Evolutionary conservation across 2,888 invertebrate species (phyloP), one percentile per base, ranked within the genome.

Genomic region (Hypsopygia costalis): DNA sequence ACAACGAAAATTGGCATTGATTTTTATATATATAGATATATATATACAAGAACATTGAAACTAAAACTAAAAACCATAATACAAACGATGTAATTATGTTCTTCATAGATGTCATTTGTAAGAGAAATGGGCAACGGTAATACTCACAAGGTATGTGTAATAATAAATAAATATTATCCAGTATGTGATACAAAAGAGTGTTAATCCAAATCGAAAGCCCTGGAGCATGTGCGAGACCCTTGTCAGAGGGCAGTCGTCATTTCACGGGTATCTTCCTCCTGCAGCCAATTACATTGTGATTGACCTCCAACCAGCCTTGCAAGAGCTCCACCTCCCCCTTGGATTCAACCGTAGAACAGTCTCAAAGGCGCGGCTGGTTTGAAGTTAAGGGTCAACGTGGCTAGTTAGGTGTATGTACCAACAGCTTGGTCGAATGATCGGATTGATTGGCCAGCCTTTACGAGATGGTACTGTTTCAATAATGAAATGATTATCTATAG

Each of bases 211-310:
- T 68, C 59, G 72, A 75, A 73, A 62, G 64, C 71, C 69, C 60
- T 58, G 63, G 55, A 74, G 73, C 76, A 67, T 70, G 21, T 28
- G 47, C 55, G 60, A 66, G 54, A 79, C 81, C 85, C 82, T 79
- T 75, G 79, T 83, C 82, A 81, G 72, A 55, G 70, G 76, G 65
- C 75, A 81, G 75, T 78, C 70, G 69, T 79, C 82, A 82, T 82
- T 86, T 83, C 82, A 85, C 82, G 85, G 81, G 72, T 85, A 81
- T 81, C 85, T 83, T 81, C 69, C 52, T 69, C 58, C 69, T 72
- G 72, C 72, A 76, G 73, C 75, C 83, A 85, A 85, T 85, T 83
- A 83, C 82, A 76, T 69, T 73, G 77, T 80, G 82, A 83, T 79
- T 77, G 82, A 77, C 82, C 75, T 67, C 40, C 51, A 51, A 52